Evolutionary conservation across 2,113 vertebrate species (phyloP), one percentile per base, ranked within the genome.

Genomic region (Heloderma charlesbogerti): DNA sequence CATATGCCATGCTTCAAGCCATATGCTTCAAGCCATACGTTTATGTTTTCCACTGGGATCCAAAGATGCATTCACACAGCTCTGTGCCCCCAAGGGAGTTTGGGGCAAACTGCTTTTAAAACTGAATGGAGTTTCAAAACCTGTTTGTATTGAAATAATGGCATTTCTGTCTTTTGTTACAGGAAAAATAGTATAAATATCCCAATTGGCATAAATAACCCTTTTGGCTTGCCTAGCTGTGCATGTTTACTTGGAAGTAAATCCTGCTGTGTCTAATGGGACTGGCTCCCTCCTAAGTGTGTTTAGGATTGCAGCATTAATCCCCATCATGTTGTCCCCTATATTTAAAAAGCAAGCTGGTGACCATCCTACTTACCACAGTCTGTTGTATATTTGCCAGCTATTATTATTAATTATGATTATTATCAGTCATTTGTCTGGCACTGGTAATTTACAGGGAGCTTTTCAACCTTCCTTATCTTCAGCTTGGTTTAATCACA

Each of bases 401-500:
- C 31, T 69, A 27, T 67, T 67, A 3, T 69, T 71, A 89, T 88
- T 86, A 20, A n/a, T 45, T 43, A 43, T 66, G 18, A 67, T n/a
- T 51, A 69, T 89, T 40, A 89, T 89, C 15, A 83, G 8, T 60
- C 48, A 9, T 89, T 82, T 34, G 25, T 43, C 13, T 89, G 48
- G 66, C 79, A 60, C 16, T 18, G 43, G 67, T 74, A 72, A 83
- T 74, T 83, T 89, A 31, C 78, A 83, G n/a, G 37, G 51, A 4
- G 9, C 67, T 74, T 89, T 89, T 83, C 27, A 83, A 71, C 31
- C 27, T 54, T 72, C 31, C 45, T 81, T 57, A 60, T 72, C 67
- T 72, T 54, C 37, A 4, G 51, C n/a, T 89, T 45, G 67, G 80
- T 83, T 72, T 89, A 89, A 82, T 89, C 34, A 34, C 25, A 83